Base-by-base conservation (phyloP, 2,113 vertebrate species). In the Microtus richardsoni region DNA sequence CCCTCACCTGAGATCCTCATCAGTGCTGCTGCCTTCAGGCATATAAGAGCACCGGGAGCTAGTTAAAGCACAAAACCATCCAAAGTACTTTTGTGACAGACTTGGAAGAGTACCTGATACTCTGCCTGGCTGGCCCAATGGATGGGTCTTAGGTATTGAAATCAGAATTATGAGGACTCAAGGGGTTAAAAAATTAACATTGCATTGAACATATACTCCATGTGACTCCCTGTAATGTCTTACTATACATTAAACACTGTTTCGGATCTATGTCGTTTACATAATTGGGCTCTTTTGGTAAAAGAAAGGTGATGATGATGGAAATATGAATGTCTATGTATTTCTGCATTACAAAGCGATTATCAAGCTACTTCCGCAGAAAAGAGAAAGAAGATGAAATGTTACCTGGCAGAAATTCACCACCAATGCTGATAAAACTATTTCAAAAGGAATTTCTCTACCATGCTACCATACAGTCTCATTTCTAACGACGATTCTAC, bases 1-100 rank as follows among this genome's bases (percentile, higher is more conserved):
- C 94, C 95, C 93, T 96, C 80, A 90, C 95, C 95, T 96, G 86
- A 93, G 41, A 44, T 49, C 79, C 88, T 96, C 93, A 91, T 79
- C 49, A 58, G 39, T 52, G 64, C 44, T 86, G 83, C 74, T 71
- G 47, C 79, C 89, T 84, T 78, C 36, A 49, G 74, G 73, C 44
- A 80, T 26, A 3, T 58, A 94, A 84, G 44, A 83, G n/a, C 13
- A 85, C 39, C 95, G 26, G 36, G 79, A 96, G 96, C 85, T 28
- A 89, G 88, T 47, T 89, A 88, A 60, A 89, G 77, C 66, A 88
- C 44, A 95, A 91, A 93, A 47, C 16, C 88, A 44, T 80, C 75
- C 21, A 52, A 85, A 92, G 62, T 16, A 70, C 12, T 66, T 30
- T 75, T 86, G 60, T 92, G 88, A 89, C 8, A 36, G 66, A 89